phyloP scores from a whole-genome alignment of 37 sponge, comb jelly and placozoan genomes.

The Aplysina aerophoba region DNA sequence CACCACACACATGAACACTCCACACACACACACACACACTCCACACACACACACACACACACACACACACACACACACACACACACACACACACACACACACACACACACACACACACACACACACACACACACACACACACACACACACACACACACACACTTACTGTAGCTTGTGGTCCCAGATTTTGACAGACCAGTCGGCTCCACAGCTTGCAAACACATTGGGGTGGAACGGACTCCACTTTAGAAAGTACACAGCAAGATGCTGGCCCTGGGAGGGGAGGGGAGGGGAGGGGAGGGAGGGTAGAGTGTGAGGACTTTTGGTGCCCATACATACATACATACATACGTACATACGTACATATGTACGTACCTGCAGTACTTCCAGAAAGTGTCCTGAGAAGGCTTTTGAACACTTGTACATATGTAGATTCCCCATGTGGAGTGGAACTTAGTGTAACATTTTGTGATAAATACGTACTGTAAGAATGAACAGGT shows the following conservation, averaged over 20 bases:
- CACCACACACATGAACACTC: no score
- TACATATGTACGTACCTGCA: background rate
- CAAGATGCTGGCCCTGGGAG: conserved; percentile 88
- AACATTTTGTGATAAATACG: no score
- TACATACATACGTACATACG: conserved; percentile 15
- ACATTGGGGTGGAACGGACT: conserved; percentile 92
- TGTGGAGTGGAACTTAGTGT: no score
- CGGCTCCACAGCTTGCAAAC: conserved; percentile 96
- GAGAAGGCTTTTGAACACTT: conserved; percentile 96
- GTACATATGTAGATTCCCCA: no score
- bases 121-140: conserved; percentile 6
- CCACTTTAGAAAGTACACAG: conserved; percentile 89
- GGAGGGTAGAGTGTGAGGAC: background rate
- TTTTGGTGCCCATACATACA: background rate
- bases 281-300: background rate
- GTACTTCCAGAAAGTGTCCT: conserved; percentile 80
- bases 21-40: no score
- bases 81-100: background rate
- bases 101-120: conserved; percentile 28
- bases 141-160: background rate
- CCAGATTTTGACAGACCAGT: conserved; percentile 99
- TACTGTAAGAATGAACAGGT: background rate
- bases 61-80: background rate
- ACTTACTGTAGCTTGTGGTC: conserved; percentile 73
- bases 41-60: background rate